Percentiles rank a stretch among this genome's conserved stretches.
These are phyloP conservation scores for Hucho hucho DNA, from an alignment of 2,113 vertebrate genomes.

Conservation along the genomic window DNA sequence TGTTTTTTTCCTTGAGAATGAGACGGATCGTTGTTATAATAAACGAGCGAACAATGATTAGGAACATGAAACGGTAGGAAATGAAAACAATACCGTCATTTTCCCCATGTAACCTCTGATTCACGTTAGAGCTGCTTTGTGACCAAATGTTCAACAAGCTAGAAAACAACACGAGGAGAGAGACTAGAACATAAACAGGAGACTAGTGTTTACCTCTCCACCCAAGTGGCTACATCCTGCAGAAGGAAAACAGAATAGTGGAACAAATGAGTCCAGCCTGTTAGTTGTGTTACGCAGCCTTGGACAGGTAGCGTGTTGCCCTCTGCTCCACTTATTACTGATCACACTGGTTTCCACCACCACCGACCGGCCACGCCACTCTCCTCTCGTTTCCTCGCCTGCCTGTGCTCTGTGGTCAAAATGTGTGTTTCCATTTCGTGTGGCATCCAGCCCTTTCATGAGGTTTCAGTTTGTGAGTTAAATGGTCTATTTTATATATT, in stretches of 20 bases:
- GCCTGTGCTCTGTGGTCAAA: conserved; percentile 5
- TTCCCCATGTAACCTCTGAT: too few relatives aligned
- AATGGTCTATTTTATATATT: conserved; percentile 35
- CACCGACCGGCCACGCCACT: neutral
- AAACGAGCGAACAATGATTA: too few relatives aligned
- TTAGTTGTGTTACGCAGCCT: neutral
- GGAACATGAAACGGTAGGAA: too few relatives aligned
- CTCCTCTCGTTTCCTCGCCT: neutral
- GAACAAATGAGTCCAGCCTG: neutral
- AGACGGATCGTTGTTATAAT: too few relatives aligned
- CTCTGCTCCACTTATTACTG: neutral
- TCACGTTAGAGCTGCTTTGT: too few relatives aligned
- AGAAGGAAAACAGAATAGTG: neutral
- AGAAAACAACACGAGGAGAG: too few relatives aligned
- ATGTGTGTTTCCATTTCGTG: conserved; percentile 30
- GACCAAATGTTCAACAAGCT: too few relatives aligned
- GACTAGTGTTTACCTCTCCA: conserved; percentile 22
- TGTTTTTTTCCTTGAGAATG: too few relatives aligned
- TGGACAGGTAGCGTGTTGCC: conserved; percentile 28
- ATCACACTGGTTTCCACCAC: conserved; percentile 2
- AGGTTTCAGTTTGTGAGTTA: conserved; percentile 26
- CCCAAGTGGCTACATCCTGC: conserved; percentile 29
- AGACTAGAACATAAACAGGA: too few relatives aligned
- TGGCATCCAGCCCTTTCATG: conserved; percentile 21
- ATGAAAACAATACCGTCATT: too few relatives aligned